Percentiles rank a stretch among this genome's conserved stretches.
phyloP scores from a whole-genome alignment of 2,888 invertebrate genomes.

The Ditylenchus weischeri region DNA sequence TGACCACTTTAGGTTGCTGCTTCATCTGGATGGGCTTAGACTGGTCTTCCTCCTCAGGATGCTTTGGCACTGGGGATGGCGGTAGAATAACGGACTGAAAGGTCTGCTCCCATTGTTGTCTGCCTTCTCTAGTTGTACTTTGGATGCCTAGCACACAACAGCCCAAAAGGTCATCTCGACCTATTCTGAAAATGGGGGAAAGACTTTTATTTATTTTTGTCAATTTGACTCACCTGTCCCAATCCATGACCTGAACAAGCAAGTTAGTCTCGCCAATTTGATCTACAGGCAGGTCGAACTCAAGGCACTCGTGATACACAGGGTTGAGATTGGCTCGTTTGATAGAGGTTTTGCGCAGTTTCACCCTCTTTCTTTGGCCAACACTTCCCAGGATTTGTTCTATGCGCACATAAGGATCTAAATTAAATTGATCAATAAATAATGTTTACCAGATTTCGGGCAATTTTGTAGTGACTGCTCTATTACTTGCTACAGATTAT shows the following conservation, averaged over 20 bases:
- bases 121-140: slow-evolving; percentile 51
- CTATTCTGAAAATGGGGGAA: slow-evolving; percentile 68
- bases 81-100: slow-evolving; percentile 32
- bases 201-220: too few relatives aligned
- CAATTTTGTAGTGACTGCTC: background rate
- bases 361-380: slow-evolving; percentile 77
- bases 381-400: slow-evolving; percentile 70
- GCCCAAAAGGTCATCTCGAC: slow-evolving; percentile 80
- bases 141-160: slow-evolving; percentile 64
- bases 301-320: slow-evolving; percentile 86
- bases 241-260: slow-evolving; percentile 81
- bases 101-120: slow-evolving; percentile 55
- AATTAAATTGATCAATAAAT: slow-evolving; percentile 61
- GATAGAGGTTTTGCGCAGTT: slow-evolving; percentile 87
- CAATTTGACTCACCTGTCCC: slow-evolving; percentile 70
- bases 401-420: slow-evolving; percentile 90
- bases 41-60: background rate
- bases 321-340: slow-evolving; percentile 81
- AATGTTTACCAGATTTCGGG: too few relatives aligned
- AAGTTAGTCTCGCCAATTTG: slow-evolving; percentile 79
- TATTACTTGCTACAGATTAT: too few relatives aligned
- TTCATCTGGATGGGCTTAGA: background rate
- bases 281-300: slow-evolving; percentile 81
- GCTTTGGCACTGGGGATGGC: background rate
- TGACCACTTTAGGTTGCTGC: background rate